Evolutionary conservation across 2,797 vertebrate species (phyloP).

Genomic region (Malacoraja senta): DNA sequence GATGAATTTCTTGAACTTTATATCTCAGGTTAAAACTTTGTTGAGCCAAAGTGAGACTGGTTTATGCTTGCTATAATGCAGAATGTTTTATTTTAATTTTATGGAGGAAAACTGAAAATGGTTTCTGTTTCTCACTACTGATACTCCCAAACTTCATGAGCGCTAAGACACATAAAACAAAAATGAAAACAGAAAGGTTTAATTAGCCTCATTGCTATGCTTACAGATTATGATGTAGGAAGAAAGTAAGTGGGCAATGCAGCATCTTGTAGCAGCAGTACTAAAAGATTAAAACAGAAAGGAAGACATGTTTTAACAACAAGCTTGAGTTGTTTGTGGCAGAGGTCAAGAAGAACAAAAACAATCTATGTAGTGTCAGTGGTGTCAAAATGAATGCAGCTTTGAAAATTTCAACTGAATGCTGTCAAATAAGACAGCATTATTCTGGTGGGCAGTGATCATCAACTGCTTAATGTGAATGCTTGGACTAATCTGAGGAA

Average conservation of each 20-base stretch:
- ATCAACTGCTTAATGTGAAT: background rate
- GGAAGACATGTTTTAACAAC: constrained; percentile 3
- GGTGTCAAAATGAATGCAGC: background rate
- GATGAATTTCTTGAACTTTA: background rate
- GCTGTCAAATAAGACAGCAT: constrained; percentile 6
- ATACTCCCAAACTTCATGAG: background rate
- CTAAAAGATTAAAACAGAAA: constrained; percentile 2
- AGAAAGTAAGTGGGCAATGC: constrained; percentile 10
- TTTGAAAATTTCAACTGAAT: constrained; percentile 16
- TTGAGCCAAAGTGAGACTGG: background rate
- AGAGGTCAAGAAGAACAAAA: constrained; percentile 25
- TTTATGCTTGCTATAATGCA: background rate
- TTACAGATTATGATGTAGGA: background rate
- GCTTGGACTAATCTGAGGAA: background rate
- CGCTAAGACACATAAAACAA: background rate
- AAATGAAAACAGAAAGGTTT: background rate
- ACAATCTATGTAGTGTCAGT: background rate
- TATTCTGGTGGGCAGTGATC: background rate
- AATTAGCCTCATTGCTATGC: background rate
- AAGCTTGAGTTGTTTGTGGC: constrained; percentile 1
- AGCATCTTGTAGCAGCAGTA: background rate
- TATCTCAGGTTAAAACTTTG: background rate
- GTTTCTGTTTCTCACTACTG: background rate
- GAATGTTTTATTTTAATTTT: background rate
- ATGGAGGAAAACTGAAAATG: background rate